phyloP scores from a whole-genome alignment of 2,113 vertebrate species.

The Caracal caracal region DNA sequence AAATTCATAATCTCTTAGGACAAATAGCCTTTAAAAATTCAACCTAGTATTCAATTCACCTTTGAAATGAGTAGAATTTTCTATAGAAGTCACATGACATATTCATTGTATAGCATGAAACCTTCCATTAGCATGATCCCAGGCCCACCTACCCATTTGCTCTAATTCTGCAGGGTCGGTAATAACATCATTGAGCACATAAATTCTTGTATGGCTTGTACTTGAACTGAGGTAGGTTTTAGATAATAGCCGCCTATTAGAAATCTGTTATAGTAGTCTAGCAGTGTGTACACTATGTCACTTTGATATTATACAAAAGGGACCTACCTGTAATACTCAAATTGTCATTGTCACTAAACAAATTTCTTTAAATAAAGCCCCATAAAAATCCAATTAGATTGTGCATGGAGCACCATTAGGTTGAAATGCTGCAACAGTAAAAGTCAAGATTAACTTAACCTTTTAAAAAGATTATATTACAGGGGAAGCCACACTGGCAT shows the following conservation, averaged over 20 bases:
- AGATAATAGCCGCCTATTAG: constrained; percentile 28
- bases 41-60: constrained; percentile 79
- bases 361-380: constrained; percentile 69
- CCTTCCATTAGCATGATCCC: constrained; percentile 46
- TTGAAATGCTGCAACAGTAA: constrained; percentile 62
- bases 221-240: constrained; percentile 36
- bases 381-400: constrained; percentile 68
- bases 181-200: constrained; percentile 60
- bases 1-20: constrained; percentile 86
- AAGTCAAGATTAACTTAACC: constrained; percentile 70
- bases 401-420: constrained; percentile 48
- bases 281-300: not conserved
- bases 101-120: constrained; percentile 18
- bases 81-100: constrained; percentile 73
- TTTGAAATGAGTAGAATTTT: constrained; percentile 74
- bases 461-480: constrained; percentile 69
- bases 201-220: not conserved
- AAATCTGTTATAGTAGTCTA: constrained; percentile 27
- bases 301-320: constrained; percentile 43
- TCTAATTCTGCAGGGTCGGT: constrained; percentile 52
- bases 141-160: constrained; percentile 40
- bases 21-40: constrained; percentile 85
- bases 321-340: constrained; percentile 51
- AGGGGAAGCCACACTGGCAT: constrained; percentile 27
- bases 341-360: constrained; percentile 66